Conservation (phyloP, 2,888 invertebrate species). For the Calameuta pallipes region DNA sequence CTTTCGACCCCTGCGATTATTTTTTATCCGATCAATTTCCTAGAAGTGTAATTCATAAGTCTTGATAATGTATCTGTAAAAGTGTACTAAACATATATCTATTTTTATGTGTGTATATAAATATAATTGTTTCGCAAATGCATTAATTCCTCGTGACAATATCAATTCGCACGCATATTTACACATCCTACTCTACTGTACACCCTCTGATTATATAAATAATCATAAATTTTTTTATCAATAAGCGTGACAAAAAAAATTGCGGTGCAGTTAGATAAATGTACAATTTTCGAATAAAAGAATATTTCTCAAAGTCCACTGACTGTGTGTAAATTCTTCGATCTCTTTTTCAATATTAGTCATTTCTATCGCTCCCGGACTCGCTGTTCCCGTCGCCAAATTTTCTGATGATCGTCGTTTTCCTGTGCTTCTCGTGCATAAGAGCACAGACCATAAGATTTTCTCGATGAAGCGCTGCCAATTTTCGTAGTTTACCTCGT, state of each 20-base stretch:
- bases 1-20: background rate
- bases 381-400: background rate
- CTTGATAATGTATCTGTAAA: background rate
- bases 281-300: too few relatives aligned
- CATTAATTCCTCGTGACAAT: background rate
- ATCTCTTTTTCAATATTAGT: background rate
- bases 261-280: too few relatives aligned
- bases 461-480: slow-evolving; percentile 41
- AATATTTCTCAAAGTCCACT: too few relatives aligned
- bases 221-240: background rate
- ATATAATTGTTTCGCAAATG: background rate
- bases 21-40: background rate
- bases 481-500: slow-evolving; percentile 30
- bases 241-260: too few relatives aligned
- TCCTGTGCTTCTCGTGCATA: slow-evolving; percentile 27
- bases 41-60: background rate
- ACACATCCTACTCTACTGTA: background rate
- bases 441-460: slow-evolving; percentile 41
- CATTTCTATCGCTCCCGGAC: background rate
- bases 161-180: background rate
- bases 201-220: background rate
- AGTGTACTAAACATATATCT: background rate
- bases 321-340: background rate
- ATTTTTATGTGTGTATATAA: background rate
- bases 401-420: background rate